Conservation (phyloP, 1,140 invertebrate genomes). For the Sinonovacula constricta region DNA sequence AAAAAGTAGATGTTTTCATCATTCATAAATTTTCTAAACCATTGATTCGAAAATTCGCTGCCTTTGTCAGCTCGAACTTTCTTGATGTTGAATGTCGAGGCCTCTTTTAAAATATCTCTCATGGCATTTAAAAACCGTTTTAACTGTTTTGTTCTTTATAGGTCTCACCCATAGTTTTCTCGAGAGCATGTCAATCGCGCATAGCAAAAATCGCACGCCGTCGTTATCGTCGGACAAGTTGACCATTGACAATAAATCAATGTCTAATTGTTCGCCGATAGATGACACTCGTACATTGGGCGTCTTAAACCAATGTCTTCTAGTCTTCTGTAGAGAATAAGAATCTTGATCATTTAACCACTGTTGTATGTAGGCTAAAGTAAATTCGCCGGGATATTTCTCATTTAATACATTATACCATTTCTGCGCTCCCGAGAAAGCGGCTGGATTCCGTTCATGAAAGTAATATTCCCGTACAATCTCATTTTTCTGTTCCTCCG, state of each 20-base stretch:
- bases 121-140: neutral
- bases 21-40: neutral
- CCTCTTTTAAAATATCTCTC: slow-evolving; percentile 5
- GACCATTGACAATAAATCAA: neutral
- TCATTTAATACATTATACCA: neutral
- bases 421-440: neutral
- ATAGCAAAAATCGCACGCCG: neutral
- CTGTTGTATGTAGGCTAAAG: neutral
- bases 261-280: neutral
- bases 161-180: neutral
- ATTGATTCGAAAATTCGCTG: neutral
- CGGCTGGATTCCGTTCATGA: neutral
- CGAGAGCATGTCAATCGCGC: slow-evolving; percentile 12
- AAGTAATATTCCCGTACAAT: neutral
- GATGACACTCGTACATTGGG: neutral
- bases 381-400: neutral
- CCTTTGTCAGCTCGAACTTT: neutral
- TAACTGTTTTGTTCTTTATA: slow-evolving; percentile 7
- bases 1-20: neutral
- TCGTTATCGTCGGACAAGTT: neutral
- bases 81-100: neutral
- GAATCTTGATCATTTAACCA: neutral
- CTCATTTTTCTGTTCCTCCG: no score
- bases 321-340: neutral
- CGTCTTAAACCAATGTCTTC: neutral